These are phyloP conservation scores for Trichacis sp. DNA, from an alignment of 2,888 invertebrate genomes.

Conservation along the genomic window DNA sequence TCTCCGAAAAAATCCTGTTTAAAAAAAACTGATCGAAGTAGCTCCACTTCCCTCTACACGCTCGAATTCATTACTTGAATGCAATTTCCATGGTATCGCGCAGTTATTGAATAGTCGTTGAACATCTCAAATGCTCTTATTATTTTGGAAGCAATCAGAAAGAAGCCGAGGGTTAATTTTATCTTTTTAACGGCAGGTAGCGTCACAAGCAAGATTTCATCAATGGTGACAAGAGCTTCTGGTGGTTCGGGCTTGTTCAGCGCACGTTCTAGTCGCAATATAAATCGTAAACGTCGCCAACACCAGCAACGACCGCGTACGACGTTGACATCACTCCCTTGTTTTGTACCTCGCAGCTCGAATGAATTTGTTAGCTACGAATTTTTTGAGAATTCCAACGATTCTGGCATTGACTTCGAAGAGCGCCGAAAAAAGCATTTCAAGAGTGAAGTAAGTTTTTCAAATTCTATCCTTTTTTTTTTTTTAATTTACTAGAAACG, in stretches of 20 bases:
- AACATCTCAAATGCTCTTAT: too few species aligned
- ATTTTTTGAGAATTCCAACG: constrained; percentile 89
- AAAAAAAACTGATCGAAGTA: too few species aligned
- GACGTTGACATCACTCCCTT: constrained; percentile 62
- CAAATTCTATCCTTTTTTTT: background rate
- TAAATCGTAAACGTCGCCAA: constrained; percentile 70
- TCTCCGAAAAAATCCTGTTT: too few species aligned
- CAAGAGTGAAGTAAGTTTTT: constrained; percentile 43
- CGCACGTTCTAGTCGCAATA: constrained; percentile 67
- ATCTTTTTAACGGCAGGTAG: too few species aligned
- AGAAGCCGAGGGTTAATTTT: too few species aligned
- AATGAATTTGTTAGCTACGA: constrained; percentile 72
- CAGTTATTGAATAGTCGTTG: too few species aligned
- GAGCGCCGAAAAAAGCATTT: constrained; percentile 75
- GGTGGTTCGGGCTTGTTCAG: constrained; percentile 60
- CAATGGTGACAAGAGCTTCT: constrained; percentile 55
- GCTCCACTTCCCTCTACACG: too few species aligned
- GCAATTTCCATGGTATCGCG: too few species aligned
- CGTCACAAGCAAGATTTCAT: constrained; percentile 50
- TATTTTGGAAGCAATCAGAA: too few species aligned
- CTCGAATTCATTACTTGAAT: too few species aligned
- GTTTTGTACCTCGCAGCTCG: constrained; percentile 69
- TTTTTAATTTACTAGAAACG: background rate
- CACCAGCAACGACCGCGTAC: constrained; percentile 47
- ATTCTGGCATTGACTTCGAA: constrained; percentile 89